Base-by-base conservation (phyloP, 2,888 invertebrate species). In the Petrophora chlorosata region DNA sequence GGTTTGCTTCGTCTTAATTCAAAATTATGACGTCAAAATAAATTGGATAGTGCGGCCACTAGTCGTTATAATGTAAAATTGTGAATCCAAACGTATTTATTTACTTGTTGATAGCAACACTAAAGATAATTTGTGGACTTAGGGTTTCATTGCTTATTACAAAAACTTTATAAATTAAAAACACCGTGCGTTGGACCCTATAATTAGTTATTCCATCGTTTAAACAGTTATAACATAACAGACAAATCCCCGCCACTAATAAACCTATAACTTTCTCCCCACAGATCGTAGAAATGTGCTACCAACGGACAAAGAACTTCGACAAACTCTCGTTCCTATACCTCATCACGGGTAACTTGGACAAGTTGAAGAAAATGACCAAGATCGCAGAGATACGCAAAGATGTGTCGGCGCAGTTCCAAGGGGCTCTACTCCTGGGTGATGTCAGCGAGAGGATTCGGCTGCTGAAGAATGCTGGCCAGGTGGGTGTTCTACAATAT, bases 361-460 rank as follows among this genome's bases (percentile, higher is more conserved):
- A 99, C 52, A 99, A 99, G 80, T 90, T 99, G 57, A 93, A 95
- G 59, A 99, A 99, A 87, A 99, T 99, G 99, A 98, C 97, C 90
- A 99, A 99, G 90, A 99, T 99, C 54, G 99, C 99, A 0, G 99
- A 99, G 89, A 98, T 99, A 36, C 92, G 99, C 7, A 99, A 99
- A 84, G 99, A 99, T 72, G 93, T 95, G 1, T 98, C 98, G 2
- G 97, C 98, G 0, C 99, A 99, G 77, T 99, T 97, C 91, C 98
- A 99, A 80, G 98, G 97, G 1, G 97, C 98, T 0, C 85, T 99
- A 56, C 90, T 97, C 10, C 84, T 99, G 1, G 99, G 99, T 0
- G 99, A 99, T 82, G 94, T 98, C 9, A 91, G 92, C 29, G 99
- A 99, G 83, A 92, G 98, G 22, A 95, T 98, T 0, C 94, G 95